Base-by-base conservation (phyloP, 2,797 vertebrate genomes). In the Choloepus didactylus region DNA sequence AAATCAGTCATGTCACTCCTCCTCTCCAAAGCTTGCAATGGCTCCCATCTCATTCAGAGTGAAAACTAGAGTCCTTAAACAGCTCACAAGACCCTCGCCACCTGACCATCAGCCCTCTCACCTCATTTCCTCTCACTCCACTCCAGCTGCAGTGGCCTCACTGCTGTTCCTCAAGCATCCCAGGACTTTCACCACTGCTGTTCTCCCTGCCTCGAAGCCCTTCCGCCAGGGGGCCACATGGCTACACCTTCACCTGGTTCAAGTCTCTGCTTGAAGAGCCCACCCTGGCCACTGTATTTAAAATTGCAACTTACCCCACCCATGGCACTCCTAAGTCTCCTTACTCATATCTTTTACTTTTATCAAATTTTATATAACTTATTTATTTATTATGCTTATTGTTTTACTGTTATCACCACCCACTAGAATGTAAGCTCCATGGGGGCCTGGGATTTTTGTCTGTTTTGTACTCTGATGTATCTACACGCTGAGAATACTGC, bases 361-460 rank as follows among this genome's bases (percentile, higher is more conserved):
- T 70, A 62, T 19, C 38, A 60, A 31, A 31, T 51, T 31, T 41
- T 66, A 41, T 83, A 35, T 49, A 51, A 85, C 31, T 85, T 19
- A 9, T 18, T 56, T 85, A 64, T 51, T 85, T 69, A 62, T n/a
- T 87, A 81, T 64, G 38, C 6, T 41, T 95, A 82, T 27, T 64
- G 16, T 92, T 76, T 77, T 70, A 64, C 25, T 80, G 16, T 80
- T 29, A 44, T 59, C 46, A 70, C 62, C 49, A 77, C 35, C n/a
- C 54, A 64, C 51, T 51, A 85, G 10, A 92, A 85, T 0, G 0
- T 66, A 87, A 95, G 9, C 38, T 72, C 4, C 4, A 95, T 91
- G 59, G 3, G 2, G 77, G 38, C 31, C 35, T 59, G n/a, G 8
- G 19, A 31, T n/a, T 67, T 70, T 64, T 87, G 19, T 46, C 14